Conservation (phyloP, 1,140 invertebrate genomes). For the Aphidius gifuensis region DNA sequence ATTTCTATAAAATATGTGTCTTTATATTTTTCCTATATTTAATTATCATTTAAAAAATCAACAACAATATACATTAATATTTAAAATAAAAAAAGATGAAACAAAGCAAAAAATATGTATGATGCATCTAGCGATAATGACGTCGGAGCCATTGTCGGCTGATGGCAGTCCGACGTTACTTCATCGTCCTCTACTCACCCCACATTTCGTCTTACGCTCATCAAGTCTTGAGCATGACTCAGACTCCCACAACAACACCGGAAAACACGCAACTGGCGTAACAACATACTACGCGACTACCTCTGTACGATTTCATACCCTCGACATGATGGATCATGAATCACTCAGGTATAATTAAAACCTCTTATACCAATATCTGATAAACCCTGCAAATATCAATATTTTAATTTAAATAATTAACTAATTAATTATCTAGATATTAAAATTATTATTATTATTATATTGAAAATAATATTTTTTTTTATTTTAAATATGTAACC, state of each 20-base stretch:
- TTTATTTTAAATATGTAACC: no score
- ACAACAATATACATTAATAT: not conserved
- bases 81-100: not conserved
- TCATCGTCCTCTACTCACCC: constrained; percentile 44
- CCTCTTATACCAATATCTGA: no score
- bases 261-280: constrained; percentile 24
- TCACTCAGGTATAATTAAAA: constrained; percentile 35
- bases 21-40: no score
- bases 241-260: constrained; percentile 18
- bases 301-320: constrained; percentile 42
- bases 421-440: no score
- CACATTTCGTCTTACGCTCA: constrained; percentile 37
- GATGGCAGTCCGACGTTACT: constrained; percentile 47
- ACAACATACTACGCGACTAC: constrained; percentile 37
- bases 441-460: no score
- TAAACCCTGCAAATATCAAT: no score
- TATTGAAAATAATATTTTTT: no score
- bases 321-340: constrained; percentile 46
- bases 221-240: constrained; percentile 23
- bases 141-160: constrained; percentile 47
- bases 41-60: no score
- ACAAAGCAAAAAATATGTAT: constrained; percentile 14
- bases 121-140: constrained; percentile 41
- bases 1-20: no score
- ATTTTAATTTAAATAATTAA: not conserved